Evolutionary conservation across 2,113 vertebrate genomes (phyloP).

Genomic region (Fregetta grallaria): DNA sequence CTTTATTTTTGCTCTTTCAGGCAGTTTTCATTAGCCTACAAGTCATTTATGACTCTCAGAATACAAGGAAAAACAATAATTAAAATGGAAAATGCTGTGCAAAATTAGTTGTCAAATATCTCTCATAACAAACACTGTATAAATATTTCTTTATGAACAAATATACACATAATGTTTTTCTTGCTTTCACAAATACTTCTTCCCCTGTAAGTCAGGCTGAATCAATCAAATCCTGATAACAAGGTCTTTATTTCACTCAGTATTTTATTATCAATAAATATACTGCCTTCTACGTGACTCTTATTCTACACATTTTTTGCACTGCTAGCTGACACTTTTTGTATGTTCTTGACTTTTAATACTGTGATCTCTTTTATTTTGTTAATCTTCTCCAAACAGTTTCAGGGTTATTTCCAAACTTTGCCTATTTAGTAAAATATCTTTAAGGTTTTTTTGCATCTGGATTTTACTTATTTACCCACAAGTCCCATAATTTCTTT

Average conservation of each 20-base stretch:
- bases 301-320: neutral
- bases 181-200: neutral
- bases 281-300: neutral
- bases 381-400: neutral
- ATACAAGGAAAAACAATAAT: slow-evolving; percentile 17
- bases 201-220: neutral
- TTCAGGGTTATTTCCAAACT: neutral
- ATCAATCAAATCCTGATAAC: neutral
- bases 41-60: neutral
- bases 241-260: neutral
- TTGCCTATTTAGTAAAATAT: neutral
- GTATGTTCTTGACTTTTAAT: neutral
- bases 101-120: slow-evolving; percentile 10
- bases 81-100: neutral
- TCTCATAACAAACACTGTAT: neutral
- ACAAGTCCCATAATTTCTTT: neutral
- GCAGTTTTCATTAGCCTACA: slow-evolving; percentile 8
- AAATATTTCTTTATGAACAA: neutral
- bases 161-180: neutral
- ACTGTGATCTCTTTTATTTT: neutral
- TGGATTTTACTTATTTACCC: neutral
- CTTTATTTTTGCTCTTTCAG: neutral
- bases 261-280: neutral
- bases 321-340: neutral
- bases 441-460: neutral